Conservation (phyloP, 2,888 invertebrate genomes). For the Cryptocheilus praepositus region DNA sequence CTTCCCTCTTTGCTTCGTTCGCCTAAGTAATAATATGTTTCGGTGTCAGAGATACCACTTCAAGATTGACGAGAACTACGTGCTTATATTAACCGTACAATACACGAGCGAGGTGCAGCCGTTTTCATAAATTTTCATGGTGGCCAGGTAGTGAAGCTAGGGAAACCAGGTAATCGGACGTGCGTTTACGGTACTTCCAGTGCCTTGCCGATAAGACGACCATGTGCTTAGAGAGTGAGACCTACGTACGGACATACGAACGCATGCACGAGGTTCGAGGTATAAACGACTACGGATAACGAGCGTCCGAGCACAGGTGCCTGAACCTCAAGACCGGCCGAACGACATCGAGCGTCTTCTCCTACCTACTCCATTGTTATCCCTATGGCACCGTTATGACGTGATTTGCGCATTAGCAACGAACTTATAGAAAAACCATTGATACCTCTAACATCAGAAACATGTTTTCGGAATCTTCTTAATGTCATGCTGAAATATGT, state of each 20-base stretch:
- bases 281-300: neutral
- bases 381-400: slow-evolving; percentile 57
- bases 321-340: slow-evolving; percentile 1
- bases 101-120: neutral
- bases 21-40: too few relatives aligned
- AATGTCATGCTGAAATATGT: slow-evolving; percentile 17
- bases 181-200: slow-evolving; percentile 9
- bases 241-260: too few relatives aligned
- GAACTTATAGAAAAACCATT: slow-evolving; percentile 25
- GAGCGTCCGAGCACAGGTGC: slow-evolving; percentile 29
- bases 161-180: neutral
- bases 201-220: neutral
- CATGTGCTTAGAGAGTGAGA: too few relatives aligned
- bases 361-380: slow-evolving; percentile 54
- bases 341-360: slow-evolving; percentile 19
- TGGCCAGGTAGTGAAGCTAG: neutral
- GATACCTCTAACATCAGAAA: neutral
- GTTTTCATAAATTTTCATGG: slow-evolving; percentile 8
- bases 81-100: too few relatives aligned
- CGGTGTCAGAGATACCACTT: too few relatives aligned
- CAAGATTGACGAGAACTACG: too few relatives aligned
- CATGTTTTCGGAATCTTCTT: slow-evolving; percentile 55
- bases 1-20: neutral
- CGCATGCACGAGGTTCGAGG: neutral
- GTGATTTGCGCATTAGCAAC: slow-evolving; percentile 61